Conservation (phyloP, 2,797 vertebrate genomes). For the Pampus argenteus region DNA sequence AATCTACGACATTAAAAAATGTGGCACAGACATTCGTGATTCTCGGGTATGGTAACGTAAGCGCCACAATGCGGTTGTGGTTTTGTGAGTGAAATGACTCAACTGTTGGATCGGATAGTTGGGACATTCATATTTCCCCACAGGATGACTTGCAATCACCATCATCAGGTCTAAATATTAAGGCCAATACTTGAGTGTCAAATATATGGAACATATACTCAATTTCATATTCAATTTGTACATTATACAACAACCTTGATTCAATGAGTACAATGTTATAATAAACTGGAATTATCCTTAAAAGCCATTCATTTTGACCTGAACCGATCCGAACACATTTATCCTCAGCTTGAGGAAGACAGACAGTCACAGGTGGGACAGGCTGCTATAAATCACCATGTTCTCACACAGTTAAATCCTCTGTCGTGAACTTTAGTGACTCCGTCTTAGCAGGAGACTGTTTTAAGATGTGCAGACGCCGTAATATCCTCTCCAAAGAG, state of each 20-base stretch:
- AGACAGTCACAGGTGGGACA: conserved; percentile 63
- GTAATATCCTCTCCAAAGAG: conserved; percentile 42
- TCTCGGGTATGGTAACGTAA: background rate
- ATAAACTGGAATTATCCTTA: conserved; percentile 2
- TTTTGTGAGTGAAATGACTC: no score
- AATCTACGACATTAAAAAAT: background rate
- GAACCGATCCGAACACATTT: conserved; percentile 18
- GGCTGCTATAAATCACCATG: conserved; percentile 61
- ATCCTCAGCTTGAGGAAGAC: conserved; percentile 46
- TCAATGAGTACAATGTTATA: background rate
- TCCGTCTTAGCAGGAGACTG: conserved; percentile 49
- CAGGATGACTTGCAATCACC: background rate
- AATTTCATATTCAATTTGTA: background rate
- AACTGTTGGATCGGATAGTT: background rate
- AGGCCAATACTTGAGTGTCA: background rate
- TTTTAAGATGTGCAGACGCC: conserved; percentile 47
- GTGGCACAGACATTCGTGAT: background rate
- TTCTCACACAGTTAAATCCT: conserved; percentile 41
- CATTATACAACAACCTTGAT: background rate
- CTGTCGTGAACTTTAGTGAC: conserved; percentile 50
- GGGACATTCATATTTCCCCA: background rate
- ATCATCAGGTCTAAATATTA: background rate
- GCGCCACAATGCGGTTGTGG: no score
- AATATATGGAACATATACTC: background rate
- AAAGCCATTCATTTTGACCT: conserved; percentile 14